phyloP scores from a whole-genome alignment of 2,797 vertebrate species.

The Aulostomus chinensis region DNA sequence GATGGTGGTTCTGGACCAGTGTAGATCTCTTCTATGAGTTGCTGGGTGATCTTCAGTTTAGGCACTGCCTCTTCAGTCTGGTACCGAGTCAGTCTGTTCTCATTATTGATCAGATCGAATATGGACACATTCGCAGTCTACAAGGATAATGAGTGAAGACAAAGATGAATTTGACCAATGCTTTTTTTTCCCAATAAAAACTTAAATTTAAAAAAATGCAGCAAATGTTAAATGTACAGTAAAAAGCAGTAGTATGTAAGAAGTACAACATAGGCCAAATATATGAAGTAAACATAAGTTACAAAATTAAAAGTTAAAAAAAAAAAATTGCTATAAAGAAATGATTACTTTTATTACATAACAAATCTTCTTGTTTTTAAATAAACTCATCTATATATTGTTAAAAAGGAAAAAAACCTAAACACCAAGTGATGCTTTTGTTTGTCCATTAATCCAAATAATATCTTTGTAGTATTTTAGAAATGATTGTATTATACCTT shows the following conservation, averaged over 20 bases:
- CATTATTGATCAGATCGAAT: slow-evolving; percentile 89
- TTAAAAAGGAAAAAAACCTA: no score
- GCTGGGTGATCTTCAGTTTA: slow-evolving; percentile 86
- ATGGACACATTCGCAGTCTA: slow-evolving; percentile 85
- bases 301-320: no score
- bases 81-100: slow-evolving; percentile 85
- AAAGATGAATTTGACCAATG: not conserved
- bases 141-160: slow-evolving; percentile 1
- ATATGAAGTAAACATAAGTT: no score
- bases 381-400: no score
- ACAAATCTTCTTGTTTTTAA: no score
- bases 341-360: no score
- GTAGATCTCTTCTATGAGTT: slow-evolving; percentile 92
- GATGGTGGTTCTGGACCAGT: slow-evolving; percentile 78
- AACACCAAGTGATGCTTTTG: no score
- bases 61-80: slow-evolving; percentile 85
- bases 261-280: no score
- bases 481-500: not conserved
- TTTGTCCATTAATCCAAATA: not conserved
- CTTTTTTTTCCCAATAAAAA: not conserved
- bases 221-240: not conserved
- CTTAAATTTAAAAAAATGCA: not conserved
- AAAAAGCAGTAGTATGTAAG: no score
- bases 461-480: not conserved
- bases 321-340: no score